Conservation (phyloP, 2,797 vertebrate genomes). For the Chelon auratus region DNA sequence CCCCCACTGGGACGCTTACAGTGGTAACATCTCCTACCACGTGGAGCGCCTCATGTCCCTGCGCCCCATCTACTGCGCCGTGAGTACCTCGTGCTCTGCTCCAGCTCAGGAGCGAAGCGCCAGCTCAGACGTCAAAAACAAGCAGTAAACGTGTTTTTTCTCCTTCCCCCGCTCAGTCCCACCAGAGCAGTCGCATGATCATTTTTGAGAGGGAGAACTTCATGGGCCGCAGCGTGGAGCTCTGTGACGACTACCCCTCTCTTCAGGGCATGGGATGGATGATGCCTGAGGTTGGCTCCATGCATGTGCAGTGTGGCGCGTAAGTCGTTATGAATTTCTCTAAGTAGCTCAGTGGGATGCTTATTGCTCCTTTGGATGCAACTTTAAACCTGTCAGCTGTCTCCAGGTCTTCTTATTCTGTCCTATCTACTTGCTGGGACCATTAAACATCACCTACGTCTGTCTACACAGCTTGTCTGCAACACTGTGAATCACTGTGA, state of each 20-base stretch:
- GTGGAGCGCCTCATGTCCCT: slow-evolving; percentile 86
- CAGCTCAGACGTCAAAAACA: not conserved
- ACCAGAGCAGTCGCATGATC: slow-evolving; percentile 83
- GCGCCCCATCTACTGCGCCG: slow-evolving; percentile 86
- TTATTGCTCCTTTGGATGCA: not conserved
- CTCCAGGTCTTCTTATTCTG: not conserved
- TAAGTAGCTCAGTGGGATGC: not conserved
- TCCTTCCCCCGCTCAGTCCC: slow-evolving; percentile 69
- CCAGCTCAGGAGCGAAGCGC: not conserved
- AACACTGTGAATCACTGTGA: not conserved
- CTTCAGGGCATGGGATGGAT: slow-evolving; percentile 90
- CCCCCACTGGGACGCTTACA: slow-evolving; percentile 89
- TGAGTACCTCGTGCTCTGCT: slow-evolving; percentile 64
- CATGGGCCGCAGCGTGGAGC: slow-evolving; percentile 84
- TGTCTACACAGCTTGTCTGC: not conserved
- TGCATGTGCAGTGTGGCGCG: slow-evolving; percentile 89
- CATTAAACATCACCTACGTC: not conserved
- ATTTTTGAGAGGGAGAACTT: slow-evolving; percentile 87
- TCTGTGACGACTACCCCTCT: slow-evolving; percentile 88
- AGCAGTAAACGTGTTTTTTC: not conserved
- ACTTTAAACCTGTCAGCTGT: not conserved
- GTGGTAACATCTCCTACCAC: slow-evolving; percentile 85
- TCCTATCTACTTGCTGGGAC: not conserved
- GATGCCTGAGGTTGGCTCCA: slow-evolving; percentile 86
- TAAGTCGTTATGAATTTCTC: slow-evolving; percentile 68